These are phyloP conservation scores for Falco cherrug DNA, from an alignment of 2,797 vertebrate species.

Conservation along the genomic window DNA sequence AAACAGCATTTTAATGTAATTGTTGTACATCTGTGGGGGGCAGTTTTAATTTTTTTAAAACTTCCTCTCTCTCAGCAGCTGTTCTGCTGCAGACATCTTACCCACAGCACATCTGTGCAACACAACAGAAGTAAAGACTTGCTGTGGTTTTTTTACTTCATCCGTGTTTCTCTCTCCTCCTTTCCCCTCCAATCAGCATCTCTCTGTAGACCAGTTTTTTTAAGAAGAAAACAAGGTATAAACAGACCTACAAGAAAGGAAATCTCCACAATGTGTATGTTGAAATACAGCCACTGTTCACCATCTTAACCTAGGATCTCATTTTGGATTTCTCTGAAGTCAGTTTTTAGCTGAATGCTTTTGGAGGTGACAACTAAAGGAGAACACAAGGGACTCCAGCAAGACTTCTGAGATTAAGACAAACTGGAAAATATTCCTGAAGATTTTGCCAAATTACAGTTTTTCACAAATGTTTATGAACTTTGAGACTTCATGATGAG, in stretches of 20 bases:
- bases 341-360: neutral
- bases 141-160: neutral
- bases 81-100: neutral
- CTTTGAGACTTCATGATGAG: neutral
- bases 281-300: neutral
- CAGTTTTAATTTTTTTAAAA: too few species aligned
- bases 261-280: neutral
- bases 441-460: neutral
- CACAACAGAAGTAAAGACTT: neutral
- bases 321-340: neutral
- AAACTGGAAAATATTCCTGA: neutral
- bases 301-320: too few species aligned
- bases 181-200: neutral
- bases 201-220: neutral
- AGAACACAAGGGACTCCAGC: neutral
- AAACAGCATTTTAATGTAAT: neutral
- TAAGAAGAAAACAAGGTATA: neutral
- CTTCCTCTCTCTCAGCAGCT: neutral
- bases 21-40: neutral
- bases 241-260: neutral
- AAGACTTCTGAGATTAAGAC: neutral
- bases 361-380: neutral
- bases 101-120: neutral
- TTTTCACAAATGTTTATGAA: slow-evolving; percentile 11
- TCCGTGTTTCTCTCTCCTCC: neutral